phyloP scores from a whole-genome alignment of 2,888 invertebrate species.

The Drepana falcataria region DNA sequence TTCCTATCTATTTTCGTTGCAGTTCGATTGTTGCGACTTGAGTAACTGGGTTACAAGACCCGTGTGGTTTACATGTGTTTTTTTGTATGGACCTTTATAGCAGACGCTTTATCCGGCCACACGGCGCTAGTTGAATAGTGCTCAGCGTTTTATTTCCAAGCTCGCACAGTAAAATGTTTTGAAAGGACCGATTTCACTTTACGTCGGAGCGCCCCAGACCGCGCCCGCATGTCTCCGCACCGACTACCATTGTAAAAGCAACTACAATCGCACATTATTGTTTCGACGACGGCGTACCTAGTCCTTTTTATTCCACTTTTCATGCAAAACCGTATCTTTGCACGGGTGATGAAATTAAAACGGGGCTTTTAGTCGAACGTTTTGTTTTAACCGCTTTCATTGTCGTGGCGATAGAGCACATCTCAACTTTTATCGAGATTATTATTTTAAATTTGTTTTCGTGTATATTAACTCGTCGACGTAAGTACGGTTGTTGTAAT shows the following conservation, averaged over 20 bases:
- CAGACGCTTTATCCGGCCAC: conserved; percentile 44
- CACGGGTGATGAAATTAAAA: conserved; percentile 71
- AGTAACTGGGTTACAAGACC: conserved; percentile 4
- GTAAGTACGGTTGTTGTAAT: conserved; percentile 8
- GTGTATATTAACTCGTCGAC: conserved; percentile 29
- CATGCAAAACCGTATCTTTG: conserved; percentile 65
- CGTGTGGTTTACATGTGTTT: conserved; percentile 11
- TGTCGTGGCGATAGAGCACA: conserved; percentile 23
- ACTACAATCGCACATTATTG: conserved; percentile 75
- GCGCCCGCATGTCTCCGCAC: conserved; percentile 57
- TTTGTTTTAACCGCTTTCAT: conserved; percentile 48
- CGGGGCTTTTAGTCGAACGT: conserved; percentile 52
- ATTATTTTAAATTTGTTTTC: conserved; percentile 35
- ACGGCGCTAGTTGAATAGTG: conserved; percentile 54
- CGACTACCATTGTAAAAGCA: conserved; percentile 62
- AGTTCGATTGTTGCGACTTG: conserved; percentile 5
- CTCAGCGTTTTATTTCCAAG: conserved; percentile 63
- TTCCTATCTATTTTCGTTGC: background rate
- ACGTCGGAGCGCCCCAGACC: conserved; percentile 34
- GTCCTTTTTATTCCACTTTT: conserved; percentile 65
- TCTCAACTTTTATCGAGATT: conserved; percentile 34
- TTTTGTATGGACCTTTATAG: conserved; percentile 43
- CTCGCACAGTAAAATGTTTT: conserved; percentile 70
- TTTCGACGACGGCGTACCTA: conserved; percentile 60
- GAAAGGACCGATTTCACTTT: conserved; percentile 76